These are phyloP conservation scores for Cariama cristata DNA, from an alignment of 2,113 vertebrate genomes.

Conservation along the genomic window DNA sequence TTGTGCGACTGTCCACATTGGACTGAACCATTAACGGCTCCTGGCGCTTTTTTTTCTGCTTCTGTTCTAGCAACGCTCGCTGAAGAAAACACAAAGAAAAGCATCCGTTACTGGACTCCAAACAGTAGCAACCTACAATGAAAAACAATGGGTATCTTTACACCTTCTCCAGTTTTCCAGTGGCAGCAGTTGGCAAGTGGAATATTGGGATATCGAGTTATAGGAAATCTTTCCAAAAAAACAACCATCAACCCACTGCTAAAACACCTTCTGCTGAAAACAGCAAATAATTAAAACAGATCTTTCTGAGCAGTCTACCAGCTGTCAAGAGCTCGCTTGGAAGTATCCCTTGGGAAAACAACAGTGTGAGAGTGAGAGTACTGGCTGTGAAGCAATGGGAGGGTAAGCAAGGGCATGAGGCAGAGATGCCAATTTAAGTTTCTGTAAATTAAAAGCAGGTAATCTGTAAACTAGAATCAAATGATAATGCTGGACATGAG, in stretches of 20 bases:
- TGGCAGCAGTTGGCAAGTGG: background rate
- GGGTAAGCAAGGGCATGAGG: background rate
- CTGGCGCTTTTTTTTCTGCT: constrained; percentile 98
- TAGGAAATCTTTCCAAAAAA: background rate
- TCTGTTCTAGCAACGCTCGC: constrained; percentile 95
- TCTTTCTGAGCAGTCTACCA: constrained; percentile 17
- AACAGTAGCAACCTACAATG: background rate
- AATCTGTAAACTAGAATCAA: background rate
- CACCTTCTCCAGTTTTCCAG: background rate
- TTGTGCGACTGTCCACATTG: constrained; percentile 89
- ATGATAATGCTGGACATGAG: background rate
- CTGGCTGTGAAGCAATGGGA: constrained; percentile 7
- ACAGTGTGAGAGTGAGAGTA: background rate
- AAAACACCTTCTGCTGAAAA: constrained; percentile 31
- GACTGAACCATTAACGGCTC: constrained; percentile 99
- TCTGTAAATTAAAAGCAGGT: constrained; percentile 37
- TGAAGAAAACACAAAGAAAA: constrained; percentile 59
- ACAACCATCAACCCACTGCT: background rate
- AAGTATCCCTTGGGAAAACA: constrained; percentile 22
- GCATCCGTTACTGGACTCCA: background rate
- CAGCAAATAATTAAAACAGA: constrained; percentile 27
- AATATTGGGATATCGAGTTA: background rate
- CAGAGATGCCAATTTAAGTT: background rate
- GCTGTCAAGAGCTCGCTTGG: constrained; percentile 27
- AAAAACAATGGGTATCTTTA: background rate